These are phyloP conservation scores for Cotesia congregata DNA, from an alignment of 2,888 invertebrate species.

Conservation along the genomic window DNA sequence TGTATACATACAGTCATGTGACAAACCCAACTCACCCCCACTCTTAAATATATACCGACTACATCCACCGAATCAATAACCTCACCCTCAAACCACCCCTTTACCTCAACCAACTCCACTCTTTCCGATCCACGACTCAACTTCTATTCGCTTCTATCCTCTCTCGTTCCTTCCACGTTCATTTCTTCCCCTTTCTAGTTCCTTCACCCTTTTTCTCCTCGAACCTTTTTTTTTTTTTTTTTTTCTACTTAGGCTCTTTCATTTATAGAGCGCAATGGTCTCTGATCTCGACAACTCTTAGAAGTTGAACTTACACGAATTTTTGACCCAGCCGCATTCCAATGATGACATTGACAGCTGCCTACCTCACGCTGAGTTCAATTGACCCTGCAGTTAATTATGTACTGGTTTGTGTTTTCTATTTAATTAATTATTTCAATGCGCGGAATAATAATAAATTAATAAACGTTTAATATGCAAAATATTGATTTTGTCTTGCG, in stretches of 20 bases:
- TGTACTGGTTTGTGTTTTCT: too few relatives aligned
- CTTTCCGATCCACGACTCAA: background rate
- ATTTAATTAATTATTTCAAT: too few relatives aligned
- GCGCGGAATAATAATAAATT: too few relatives aligned
- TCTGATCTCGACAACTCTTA: conserved; percentile 27
- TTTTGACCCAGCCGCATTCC: background rate
- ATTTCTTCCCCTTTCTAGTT: background rate
- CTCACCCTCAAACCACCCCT: conserved; percentile 49
- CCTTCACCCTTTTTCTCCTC: background rate
- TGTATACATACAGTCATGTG: conserved; percentile 59
- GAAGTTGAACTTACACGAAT: background rate
- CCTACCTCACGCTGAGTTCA: too few relatives aligned
- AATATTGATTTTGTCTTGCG: too few relatives aligned
- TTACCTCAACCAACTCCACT: background rate
- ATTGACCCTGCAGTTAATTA: too few relatives aligned
- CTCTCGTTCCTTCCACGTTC: background rate
- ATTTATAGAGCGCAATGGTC: background rate
- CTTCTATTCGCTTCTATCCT: too few relatives aligned
- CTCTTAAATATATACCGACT: conserved; percentile 40
- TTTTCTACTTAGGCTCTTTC: background rate
- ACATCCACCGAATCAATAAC: conserved; percentile 67
- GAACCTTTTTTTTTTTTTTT: background rate
- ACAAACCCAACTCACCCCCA: conserved; percentile 56
- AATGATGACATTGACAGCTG: background rate
- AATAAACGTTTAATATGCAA: too few relatives aligned